Evolutionary conservation across 53 echinoderm and acorn worm genomes (phyloP).

Genomic region (Apostichopus leukothele): DNA sequence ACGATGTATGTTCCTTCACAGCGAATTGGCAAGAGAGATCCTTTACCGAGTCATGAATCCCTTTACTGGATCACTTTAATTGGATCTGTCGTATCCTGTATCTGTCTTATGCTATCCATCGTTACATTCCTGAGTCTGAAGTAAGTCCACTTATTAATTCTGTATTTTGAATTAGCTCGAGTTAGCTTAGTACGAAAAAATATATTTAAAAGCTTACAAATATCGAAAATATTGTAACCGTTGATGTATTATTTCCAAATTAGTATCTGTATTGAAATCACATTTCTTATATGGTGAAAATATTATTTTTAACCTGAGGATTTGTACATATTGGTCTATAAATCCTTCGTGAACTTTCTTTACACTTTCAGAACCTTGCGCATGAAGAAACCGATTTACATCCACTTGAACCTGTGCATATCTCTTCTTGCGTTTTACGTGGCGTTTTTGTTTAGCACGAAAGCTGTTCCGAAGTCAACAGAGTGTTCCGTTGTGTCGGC

Average conservation of each 20-base stretch:
- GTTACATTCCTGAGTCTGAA: not conserved
- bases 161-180: not conserved
- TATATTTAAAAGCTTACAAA: not conserved
- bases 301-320: not conserved
- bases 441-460: conserved; percentile 61
- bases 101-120: not conserved
- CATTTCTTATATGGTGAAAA: not conserved
- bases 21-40: not conserved
- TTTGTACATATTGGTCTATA: not conserved
- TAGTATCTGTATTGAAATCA: not conserved
- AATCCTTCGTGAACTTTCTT: not conserved
- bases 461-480: conserved; percentile 2
- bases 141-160: not conserved
- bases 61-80: conserved; percentile 12
- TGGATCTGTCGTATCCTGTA: conserved; percentile 14
- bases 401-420: conserved; percentile 58
- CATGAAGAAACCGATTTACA: conserved; percentile 59
- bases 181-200: not conserved
- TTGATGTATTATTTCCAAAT: not conserved
- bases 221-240: not conserved
- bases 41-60: not conserved
- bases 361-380: conserved; percentile 9
- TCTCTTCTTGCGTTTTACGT: conserved; percentile 61
- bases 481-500: conserved; percentile 58
- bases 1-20: not conserved